Base-by-base conservation (phyloP, 2,888 invertebrate genomes). In the Hylaea fasciaria region DNA sequence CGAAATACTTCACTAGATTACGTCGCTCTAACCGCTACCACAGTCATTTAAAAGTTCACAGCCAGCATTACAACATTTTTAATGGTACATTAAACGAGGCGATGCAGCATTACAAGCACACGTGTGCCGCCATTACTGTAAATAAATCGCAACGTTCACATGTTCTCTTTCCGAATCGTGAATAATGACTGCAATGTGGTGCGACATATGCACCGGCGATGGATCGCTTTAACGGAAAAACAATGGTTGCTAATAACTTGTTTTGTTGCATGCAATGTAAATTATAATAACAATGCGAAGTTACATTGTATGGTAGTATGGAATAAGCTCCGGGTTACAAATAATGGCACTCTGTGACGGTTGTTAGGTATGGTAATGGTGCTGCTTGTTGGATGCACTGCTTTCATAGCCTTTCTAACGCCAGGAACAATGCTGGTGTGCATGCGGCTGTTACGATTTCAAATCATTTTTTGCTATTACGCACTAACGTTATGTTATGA, bases 1-100 rank as follows among this genome's bases (percentile, higher is more conserved):
- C 74, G 77, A 77, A 77, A 78, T 76, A 67, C 52, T 63, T 66
- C 58, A 47, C 65, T 48, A 65, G 63, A 71, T 78, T 76, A 76
- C 73, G 71, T 70, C 53, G 60, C 43, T 61, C 22, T 39, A 39
- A 46, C 57, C 54, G 57, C 58, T 58, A 53, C 54, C 22, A 44
- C 46, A 52, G 54, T 45, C 50, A 55, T 50, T 57, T 56, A 57
- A 56, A 62, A 53, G 56, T 57, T 52, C 51, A 41, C 57, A 57
- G 48, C 14, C 51, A 54, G 37, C 53, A 47, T 57, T 57, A 60
- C 55, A 48, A 45, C 55, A 58, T 47, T 47, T 48, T 41, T 40
- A 44, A 57, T 52, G 43, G 57, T 60, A 32, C 32, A 64, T 70
- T 64, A 64, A 49, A 49, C 46, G 14, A 53, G 44, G 50, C 57